A percentile compares a stretch with the other conserved stretches of the same genome.
These are phyloP conservation scores for Drosophila ananassae DNA, from an alignment of 1,140 invertebrate species.

Conservation along the genomic window DNA sequence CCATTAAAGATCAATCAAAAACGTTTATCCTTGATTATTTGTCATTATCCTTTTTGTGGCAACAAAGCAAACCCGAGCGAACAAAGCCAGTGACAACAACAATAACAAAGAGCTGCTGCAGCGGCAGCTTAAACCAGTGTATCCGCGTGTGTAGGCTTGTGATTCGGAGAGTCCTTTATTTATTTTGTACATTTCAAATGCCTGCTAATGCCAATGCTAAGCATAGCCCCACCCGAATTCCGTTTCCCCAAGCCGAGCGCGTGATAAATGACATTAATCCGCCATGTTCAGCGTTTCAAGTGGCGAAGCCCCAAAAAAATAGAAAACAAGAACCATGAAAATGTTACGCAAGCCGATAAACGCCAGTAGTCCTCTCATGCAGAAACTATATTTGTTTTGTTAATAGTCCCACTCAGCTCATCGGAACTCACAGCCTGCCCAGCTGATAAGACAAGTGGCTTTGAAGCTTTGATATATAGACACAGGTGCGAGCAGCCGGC, in stretches of 20 bases:
- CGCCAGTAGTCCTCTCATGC: slow-evolving; percentile 59
- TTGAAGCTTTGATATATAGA: slow-evolving; percentile 75
- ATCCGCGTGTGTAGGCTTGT: not conserved
- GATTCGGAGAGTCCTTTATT: slow-evolving; percentile 54
- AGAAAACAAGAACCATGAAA: slow-evolving; percentile 3
- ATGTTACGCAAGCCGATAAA: slow-evolving; percentile 28
- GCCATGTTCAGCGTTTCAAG: slow-evolving; percentile 75
- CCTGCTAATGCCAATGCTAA: slow-evolving; percentile 50
- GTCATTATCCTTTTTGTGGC: slow-evolving; percentile 79
- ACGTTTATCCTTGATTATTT: slow-evolving; percentile 83
- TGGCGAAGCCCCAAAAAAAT: slow-evolving; percentile 45
- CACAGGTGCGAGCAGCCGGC: slow-evolving; percentile 25
- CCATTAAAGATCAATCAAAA: slow-evolving; percentile 84
- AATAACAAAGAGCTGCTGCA: slow-evolving; percentile 44
- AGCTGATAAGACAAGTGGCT: slow-evolving; percentile 79
- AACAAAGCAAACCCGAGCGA: slow-evolving; percentile 45
- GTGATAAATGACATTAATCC: slow-evolving; percentile 82
- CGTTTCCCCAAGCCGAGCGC: slow-evolving; percentile 36
- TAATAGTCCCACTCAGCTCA: slow-evolving; percentile 71
- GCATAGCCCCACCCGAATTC: slow-evolving; percentile 6
- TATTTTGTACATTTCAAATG: slow-evolving; percentile 78
- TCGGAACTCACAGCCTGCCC: slow-evolving; percentile 47
- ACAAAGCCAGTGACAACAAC: slow-evolving; percentile 47
- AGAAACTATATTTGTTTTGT: slow-evolving; percentile 77
- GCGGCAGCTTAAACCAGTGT: slow-evolving; percentile 50